Base-by-base conservation (phyloP, 2,888 invertebrate species). In the Bellardia pandia region DNA sequence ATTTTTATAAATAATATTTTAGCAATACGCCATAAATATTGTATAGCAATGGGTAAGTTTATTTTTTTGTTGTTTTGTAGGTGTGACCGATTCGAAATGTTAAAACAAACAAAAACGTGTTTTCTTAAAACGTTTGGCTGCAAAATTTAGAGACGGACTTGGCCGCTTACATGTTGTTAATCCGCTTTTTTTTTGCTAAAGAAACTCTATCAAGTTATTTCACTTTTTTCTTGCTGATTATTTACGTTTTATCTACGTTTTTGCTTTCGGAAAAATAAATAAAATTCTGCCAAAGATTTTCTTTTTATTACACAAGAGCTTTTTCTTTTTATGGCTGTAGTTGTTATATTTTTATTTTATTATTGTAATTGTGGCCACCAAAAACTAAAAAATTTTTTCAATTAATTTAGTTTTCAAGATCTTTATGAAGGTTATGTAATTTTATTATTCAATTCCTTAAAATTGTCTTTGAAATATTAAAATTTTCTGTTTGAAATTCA, bases 391-490 rank as follows among this genome's bases (percentile, higher is more conserved):
- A 9, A 42, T 53, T 23, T 75, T 74, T 74, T 42, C 33, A 7
- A n/a, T 53, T 75, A 23, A 64, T 37, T 64, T 62, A 64, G 2
- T 71, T 74, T 82, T 78, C 68, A 75, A 86, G 82, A 86, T 62
- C 68, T 78, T 60, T 48, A 40, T 64, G 51, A 75, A 83, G 75
- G 71, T 86, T 86, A 86, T 83, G 83, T 79, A 86, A 86, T 82
- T 78, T 68, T 69, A 40, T 77, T 77, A 71, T 83, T 56, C 48
- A 77, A 77, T 77, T 82, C 13, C 51, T 76, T 42, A 9, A 60
- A 78, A 40, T 48, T 40, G 11, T 66, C 2, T 64, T 8, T 40
- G 9, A 62, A 56, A 48, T 53, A 56, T 40, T 53, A 7, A 71
- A 16, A n/a, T 51, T 71, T 33, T 58, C 13, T 33, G 58, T 30